Percentiles rank a stretch among this genome's conserved stretches.
These are phyloP conservation scores for Zeus faber DNA, from an alignment of 2,113 vertebrate genomes.

Conservation along the genomic window DNA sequence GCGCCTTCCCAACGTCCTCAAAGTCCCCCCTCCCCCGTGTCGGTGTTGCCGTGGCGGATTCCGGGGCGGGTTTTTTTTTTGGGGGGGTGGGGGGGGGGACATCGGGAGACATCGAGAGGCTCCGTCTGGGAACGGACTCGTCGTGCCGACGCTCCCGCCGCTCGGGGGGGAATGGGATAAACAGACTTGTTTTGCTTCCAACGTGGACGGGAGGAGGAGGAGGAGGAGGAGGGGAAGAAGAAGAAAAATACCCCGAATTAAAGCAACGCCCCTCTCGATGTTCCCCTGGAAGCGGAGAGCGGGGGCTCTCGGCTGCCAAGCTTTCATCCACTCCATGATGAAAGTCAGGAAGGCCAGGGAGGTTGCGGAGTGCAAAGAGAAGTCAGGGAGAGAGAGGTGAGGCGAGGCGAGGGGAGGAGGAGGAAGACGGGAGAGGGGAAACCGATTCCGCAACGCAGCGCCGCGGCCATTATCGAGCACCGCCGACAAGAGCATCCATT, in stretches of 20 bases:
- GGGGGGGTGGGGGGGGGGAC: constrained; percentile 27
- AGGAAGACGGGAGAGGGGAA: too few species aligned
- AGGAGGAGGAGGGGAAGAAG: constrained; percentile 9
- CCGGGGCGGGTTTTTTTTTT: constrained; percentile 14
- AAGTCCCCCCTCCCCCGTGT: too few species aligned
- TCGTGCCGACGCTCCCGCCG: constrained; percentile 30
- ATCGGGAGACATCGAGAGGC: too few species aligned
- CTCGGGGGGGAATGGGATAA: constrained; percentile 34
- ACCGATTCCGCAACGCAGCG: too few species aligned
- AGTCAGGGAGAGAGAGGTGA: too few species aligned
- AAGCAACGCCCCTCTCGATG: constrained; percentile 36
- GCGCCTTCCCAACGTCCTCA: constrained; percentile 17
- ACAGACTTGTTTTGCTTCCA: constrained; percentile 47
- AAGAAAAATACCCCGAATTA: constrained; percentile 30
- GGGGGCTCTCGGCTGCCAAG: constrained; percentile 23
- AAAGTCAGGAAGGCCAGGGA: constrained; percentile 43
- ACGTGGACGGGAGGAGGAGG: constrained; percentile 13
- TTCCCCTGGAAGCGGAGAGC: constrained; percentile 29
- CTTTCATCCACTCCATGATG: constrained; percentile 35
- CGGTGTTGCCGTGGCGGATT: not conserved
- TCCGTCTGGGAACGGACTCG: constrained; percentile 27
- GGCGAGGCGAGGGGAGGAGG: not conserved
- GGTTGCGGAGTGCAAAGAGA: constrained; percentile 35
- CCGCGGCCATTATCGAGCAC: constrained; percentile 4
- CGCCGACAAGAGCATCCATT: too few species aligned